Evolutionary conservation across 2,797 vertebrate genomes (phyloP), one percentile per base, ranked within the genome.

Genomic region (Pteropus rufus): DNA sequence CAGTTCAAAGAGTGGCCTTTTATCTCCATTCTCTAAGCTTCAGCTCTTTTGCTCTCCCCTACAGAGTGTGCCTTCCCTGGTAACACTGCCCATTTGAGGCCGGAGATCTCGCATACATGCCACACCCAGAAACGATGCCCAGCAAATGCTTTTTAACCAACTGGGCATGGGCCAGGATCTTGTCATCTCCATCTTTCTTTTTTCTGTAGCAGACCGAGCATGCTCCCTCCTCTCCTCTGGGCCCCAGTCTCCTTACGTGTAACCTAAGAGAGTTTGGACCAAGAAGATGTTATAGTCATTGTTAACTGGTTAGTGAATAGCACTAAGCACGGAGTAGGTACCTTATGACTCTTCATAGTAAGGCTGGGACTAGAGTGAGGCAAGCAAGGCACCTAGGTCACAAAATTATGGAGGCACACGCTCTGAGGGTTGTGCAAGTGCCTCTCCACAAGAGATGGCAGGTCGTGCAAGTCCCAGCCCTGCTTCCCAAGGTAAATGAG

Each of bases 361-460:
- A 89, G 89, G 29, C 31, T 60, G 46, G 41, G 34, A 84, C 36
- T 65, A 16, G 15, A 64, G 29, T 2, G 8, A 72, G n/a, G 36
- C n/a, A 39, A 95, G 18, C 26, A 24, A 70, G 46, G n/a, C 7
- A 11, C 0, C 21, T 2, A 26, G 58, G 65, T 16, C 41, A 76
- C 18, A 87, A 31, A 41, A 54, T 39, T 60, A 91, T 77, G 34
- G 52, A 62, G 15, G 54, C 14, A 23, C 23, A 5, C 3, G 10
- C 1, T n/a, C 34, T 29, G 21, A n/a, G 9, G 2, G 23, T 18
- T 2, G 10, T 41, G 11, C 15, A 31, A 16, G 5, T 4, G 4
- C 15, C 15, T 67, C n/a, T 70, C 9, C 24, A 52, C 10, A 49
- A 49, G 49, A 49, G 46, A 49, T 49, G 49, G 15, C 49, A 49